Conservation (phyloP, 2,888 invertebrate species). For the Spialia ferax region DNA sequence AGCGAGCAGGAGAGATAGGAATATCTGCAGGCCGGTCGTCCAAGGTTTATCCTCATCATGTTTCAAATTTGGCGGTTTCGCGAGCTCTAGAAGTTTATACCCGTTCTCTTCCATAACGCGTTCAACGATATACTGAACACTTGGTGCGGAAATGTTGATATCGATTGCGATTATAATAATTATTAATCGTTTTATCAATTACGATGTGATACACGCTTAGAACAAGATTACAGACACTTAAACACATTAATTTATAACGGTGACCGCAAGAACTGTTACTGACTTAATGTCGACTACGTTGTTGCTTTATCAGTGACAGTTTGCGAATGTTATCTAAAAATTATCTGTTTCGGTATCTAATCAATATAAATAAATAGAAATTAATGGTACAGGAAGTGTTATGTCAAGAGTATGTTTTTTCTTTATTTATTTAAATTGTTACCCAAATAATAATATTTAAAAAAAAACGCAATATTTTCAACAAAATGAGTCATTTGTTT, state of each 20-base stretch:
- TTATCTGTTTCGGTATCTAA: constrained; percentile 8
- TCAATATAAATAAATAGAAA: constrained; percentile 2
- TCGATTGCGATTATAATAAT: constrained; percentile 11
- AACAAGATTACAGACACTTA: background rate
- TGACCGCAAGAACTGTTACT: background rate
- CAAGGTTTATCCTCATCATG: constrained; percentile 85
- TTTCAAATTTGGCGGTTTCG: constrained; percentile 72
- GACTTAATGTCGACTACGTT: background rate
- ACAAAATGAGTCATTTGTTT: no score
- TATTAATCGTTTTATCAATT: constrained; percentile 10
- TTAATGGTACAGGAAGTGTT: no score
- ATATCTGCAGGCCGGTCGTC: constrained; percentile 92
- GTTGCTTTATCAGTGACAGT: constrained; percentile 11
- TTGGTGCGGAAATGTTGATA: background rate
- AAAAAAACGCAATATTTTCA: no score
- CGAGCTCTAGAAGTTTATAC: constrained; percentile 59
- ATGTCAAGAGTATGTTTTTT: no score
- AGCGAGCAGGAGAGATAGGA: constrained; percentile 94
- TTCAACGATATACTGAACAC: background rate
- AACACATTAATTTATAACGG: background rate
- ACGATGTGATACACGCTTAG: background rate
- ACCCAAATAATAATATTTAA: no score
- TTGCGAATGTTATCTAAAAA: constrained; percentile 10
- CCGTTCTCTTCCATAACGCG: background rate
- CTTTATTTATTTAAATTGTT: no score